phyloP scores from a whole-genome alignment of 64 coral and sea anemone genomes.

The Montipora cactus region DNA sequence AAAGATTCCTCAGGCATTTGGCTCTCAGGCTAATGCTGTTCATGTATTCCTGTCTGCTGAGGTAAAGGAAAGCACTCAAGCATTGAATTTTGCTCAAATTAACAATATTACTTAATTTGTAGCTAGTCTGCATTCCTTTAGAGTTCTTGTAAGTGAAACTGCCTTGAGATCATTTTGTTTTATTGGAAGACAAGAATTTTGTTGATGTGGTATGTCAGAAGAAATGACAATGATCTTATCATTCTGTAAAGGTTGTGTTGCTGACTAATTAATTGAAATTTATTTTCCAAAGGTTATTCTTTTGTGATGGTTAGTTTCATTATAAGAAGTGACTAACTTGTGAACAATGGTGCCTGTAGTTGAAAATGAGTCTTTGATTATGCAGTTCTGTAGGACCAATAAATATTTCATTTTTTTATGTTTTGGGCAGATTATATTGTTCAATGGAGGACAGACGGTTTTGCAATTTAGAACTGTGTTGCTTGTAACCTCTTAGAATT shows the following conservation, averaged over 20 bases:
- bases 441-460: neutral
- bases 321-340: neutral
- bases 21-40: neutral
- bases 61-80: conserved; percentile 15
- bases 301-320: conserved; percentile 31
- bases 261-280: neutral
- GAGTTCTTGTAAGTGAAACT: conserved; percentile 9
- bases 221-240: neutral
- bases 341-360: neutral
- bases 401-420: neutral
- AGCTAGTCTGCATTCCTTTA: conserved; percentile 12
- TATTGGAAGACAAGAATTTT: too few relatives aligned
- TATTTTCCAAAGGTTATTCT: neutral
- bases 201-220: neutral
- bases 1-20: neutral
- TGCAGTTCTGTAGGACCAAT: neutral
- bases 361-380: neutral
- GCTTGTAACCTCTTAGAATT: too few relatives aligned
- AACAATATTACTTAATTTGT: neutral
- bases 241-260: neutral
- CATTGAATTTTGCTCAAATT: conserved; percentile 5
- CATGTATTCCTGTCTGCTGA: neutral
- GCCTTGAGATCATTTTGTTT: too few relatives aligned
- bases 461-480: neutral
- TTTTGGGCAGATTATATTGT: neutral